Evolutionary conservation across 2,797 vertebrate species (phyloP).

Genomic region (Gadopsis bispinosus): DNA sequence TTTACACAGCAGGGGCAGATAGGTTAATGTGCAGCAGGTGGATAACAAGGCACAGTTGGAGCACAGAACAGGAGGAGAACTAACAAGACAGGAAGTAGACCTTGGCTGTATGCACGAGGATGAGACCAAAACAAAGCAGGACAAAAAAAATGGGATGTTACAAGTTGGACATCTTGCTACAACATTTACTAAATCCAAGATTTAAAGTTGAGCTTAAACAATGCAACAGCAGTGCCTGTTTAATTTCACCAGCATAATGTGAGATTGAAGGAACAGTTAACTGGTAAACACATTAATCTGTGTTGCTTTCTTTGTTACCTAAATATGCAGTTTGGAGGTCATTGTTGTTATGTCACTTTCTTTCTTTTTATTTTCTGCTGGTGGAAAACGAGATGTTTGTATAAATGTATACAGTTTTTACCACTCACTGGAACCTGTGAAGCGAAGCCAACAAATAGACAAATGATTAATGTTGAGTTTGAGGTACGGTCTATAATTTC

Average conservation of each 20-base stretch:
- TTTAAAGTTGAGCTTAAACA: neutral
- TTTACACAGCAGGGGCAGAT: too few species aligned
- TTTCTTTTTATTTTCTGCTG: neutral
- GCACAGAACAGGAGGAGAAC: too few species aligned
- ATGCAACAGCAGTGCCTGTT: neutral
- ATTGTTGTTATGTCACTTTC: neutral
- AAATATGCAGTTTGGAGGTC: neutral
- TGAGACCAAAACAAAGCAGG: too few species aligned
- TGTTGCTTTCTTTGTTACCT: neutral
- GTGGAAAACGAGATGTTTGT: neutral
- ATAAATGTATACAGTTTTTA: neutral
- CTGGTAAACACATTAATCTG: neutral
- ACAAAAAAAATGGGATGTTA: too few species aligned
- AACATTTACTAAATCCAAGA: neutral
- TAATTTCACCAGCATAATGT: neutral
- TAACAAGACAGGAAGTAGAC: too few species aligned
- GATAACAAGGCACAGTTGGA: too few species aligned
- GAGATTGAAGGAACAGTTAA: slow-evolving; percentile 9
- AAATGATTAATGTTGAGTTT: slow-evolving; percentile 1
- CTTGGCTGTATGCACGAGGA: too few species aligned
- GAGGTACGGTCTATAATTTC: neutral
- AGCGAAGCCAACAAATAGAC: neutral
- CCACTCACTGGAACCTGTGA: neutral
- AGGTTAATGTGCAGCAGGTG: too few species aligned
- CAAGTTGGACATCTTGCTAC: neutral